Evolutionary conservation across 2,888 invertebrate genomes (phyloP), one percentile per base, ranked within the genome.

Genomic region (Acanthoscelides obtectus): DNA sequence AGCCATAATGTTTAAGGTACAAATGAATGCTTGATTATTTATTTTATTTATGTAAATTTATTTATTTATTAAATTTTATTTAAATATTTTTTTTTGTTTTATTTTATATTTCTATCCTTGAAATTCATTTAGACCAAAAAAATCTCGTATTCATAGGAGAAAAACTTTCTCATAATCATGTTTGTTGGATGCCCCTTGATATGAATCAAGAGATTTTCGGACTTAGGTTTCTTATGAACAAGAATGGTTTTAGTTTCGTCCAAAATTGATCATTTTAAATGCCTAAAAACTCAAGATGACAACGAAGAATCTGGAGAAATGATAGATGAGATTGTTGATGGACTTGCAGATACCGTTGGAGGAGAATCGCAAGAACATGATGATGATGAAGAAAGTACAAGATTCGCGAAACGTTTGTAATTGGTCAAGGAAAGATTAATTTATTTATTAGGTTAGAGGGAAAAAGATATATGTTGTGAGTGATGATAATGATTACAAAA

Each of bases 241-340:
- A n/a, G n/a, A n/a, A n/a, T n/a, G n/a, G n/a, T n/a, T n/a, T n/a
- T n/a, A n/a, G n/a, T n/a, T n/a, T n/a, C n/a, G n/a, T n/a, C n/a
- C n/a, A n/a, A n/a, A n/a, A 69, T 76, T 71, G 12, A 69, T 71
- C 71, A 69, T 63, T 63, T 63, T 63, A 63, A 63, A 63, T 63
- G n/a, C n/a, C n/a, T n/a, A n/a, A n/a, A n/a, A n/a, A n/a, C n/a
- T 25, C 20, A 67, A 69, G 8, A 3, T 25, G 45, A 45, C 12
- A 17, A 45, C 1, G 45, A 45, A 68, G 81, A 81, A 72, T 77
- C 80, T 64, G 78, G 81, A 69, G 81, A 82, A 76, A 78, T 82
- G 70, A 86, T 89, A 75, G 85, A 88, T 75, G 89, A 83, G 74
- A 83, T 84, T 72, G 86, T 89, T 70, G 85, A 89, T 68, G 88